phyloP scores from a whole-genome alignment of 1,140 invertebrate species.

The Calephelis virginiensis region DNA sequence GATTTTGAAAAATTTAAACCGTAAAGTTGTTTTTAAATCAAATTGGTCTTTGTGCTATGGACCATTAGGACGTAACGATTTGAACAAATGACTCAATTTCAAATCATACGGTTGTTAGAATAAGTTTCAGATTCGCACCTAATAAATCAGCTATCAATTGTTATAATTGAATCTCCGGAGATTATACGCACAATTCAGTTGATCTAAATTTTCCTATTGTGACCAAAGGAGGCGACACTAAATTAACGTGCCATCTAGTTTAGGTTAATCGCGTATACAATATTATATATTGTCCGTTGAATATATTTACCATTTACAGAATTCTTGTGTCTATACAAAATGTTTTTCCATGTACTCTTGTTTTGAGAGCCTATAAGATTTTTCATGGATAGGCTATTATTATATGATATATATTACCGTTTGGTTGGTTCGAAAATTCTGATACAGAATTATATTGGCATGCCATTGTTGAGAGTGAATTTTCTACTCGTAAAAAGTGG shows the following conservation, averaged over 20 bases:
- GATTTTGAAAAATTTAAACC: not conserved
- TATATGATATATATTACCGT: constrained; percentile 49
- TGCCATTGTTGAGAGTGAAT: constrained; percentile 56
- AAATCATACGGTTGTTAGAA: not conserved
- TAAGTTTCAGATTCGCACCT: constrained; percentile 1
- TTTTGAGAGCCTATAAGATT: constrained; percentile 78
- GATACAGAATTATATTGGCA: constrained; percentile 51
- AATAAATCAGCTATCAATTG: constrained; percentile 3
- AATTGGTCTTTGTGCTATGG: not conserved
- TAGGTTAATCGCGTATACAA: constrained; percentile 78
- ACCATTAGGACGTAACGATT: too few relatives aligned
- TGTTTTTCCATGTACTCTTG: constrained; percentile 78
- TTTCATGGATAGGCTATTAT: constrained; percentile 59
- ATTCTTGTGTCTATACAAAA: constrained; percentile 79
- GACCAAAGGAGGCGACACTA: constrained; percentile 77
- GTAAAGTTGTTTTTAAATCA: constrained; percentile 9
- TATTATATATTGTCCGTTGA: constrained; percentile 79
- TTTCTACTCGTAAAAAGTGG: constrained; percentile 34
- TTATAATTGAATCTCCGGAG: not conserved
- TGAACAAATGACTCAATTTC: not conserved
- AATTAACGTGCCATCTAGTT: constrained; percentile 79
- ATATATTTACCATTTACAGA: constrained; percentile 80
- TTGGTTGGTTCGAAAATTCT: constrained; percentile 56
- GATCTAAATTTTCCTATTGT: constrained; percentile 58
- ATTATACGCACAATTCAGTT: constrained; percentile 70